Percentiles rank a stretch among this genome's conserved stretches.
Evolutionary conservation across 2,797 vertebrate genomes (phyloP).

Genomic region (Megaceryle alcyon): DNA sequence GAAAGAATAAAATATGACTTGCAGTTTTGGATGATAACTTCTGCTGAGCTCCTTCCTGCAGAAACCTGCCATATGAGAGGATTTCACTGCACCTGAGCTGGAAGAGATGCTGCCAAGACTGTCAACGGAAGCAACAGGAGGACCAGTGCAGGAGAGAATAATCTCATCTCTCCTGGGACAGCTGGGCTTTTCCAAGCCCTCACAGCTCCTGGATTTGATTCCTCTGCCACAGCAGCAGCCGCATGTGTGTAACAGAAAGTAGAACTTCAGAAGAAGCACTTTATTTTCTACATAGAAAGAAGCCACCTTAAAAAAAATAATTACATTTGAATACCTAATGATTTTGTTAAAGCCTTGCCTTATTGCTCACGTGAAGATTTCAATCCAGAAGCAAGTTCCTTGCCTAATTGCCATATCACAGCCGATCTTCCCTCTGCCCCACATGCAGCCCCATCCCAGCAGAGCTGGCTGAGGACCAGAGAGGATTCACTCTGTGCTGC

Average conservation of each 20-base stretch:
- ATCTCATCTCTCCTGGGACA: not conserved
- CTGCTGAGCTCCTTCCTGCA: not conserved
- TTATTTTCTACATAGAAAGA: not conserved
- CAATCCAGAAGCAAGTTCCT: not conserved
- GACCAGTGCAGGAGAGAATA: not conserved
- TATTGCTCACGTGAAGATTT: not conserved
- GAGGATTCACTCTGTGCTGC: accelerated
- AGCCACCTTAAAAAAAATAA: not conserved
- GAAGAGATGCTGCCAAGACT: not conserved
- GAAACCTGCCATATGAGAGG: not conserved
- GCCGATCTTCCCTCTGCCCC: not conserved
- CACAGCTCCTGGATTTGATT: not conserved
- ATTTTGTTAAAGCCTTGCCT: not conserved
- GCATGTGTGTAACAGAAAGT: accelerated
- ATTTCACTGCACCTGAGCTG: not conserved
- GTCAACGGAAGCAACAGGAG: not conserved
- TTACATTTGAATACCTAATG: not conserved
- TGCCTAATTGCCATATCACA: not conserved
- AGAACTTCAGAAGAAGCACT: not conserved
- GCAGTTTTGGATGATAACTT: not conserved
- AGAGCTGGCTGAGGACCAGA: not conserved
- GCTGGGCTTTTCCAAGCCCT: not conserved
- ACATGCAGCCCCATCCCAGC: not conserved
- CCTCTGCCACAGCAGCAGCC: not conserved
- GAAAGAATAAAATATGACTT: not conserved